These are phyloP conservation scores for Neosilurus mollespiculum DNA, from an alignment of 2,797 vertebrate genomes.

Conservation along the genomic window DNA sequence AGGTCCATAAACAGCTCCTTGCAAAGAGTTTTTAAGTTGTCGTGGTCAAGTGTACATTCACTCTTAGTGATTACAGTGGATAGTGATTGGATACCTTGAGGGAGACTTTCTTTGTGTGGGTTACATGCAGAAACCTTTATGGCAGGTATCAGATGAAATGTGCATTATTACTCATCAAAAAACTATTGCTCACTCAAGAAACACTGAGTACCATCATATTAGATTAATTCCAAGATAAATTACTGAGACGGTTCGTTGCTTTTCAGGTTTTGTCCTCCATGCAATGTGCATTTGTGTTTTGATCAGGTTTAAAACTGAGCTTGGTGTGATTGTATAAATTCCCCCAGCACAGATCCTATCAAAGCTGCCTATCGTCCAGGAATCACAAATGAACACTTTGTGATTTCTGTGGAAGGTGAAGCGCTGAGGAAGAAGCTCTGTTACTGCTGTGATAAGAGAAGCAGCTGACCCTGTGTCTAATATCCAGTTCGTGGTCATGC, in stretches of 20 bases:
- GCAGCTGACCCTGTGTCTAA: constrained; percentile 42
- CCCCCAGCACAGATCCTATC: constrained; percentile 61
- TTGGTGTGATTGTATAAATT: constrained; percentile 22
- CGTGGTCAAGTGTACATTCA: not conserved
- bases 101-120: constrained; percentile 28
- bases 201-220: not conserved
- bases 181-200: constrained; percentile 46
- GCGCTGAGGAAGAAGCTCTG: constrained; percentile 44
- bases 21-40: not conserved
- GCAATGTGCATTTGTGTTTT: not conserved
- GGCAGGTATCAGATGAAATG: constrained; percentile 53
- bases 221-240: constrained; percentile 40
- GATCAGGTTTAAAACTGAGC: constrained; percentile 1
- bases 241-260: constrained; percentile 15
- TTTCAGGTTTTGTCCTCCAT: constrained; percentile 44
- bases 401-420: constrained; percentile 51
- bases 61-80: not conserved
- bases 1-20: not conserved
- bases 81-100: constrained; percentile 11
- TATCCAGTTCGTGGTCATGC: constrained; percentile 20
- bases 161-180: constrained; percentile 60
- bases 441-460: constrained; percentile 54
- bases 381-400: constrained; percentile 63
- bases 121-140: constrained; percentile 47
- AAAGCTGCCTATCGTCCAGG: constrained; percentile 59